phyloP scores from a whole-genome alignment of 1,140 invertebrate genomes.

The Nylanderia fulva region DNA sequence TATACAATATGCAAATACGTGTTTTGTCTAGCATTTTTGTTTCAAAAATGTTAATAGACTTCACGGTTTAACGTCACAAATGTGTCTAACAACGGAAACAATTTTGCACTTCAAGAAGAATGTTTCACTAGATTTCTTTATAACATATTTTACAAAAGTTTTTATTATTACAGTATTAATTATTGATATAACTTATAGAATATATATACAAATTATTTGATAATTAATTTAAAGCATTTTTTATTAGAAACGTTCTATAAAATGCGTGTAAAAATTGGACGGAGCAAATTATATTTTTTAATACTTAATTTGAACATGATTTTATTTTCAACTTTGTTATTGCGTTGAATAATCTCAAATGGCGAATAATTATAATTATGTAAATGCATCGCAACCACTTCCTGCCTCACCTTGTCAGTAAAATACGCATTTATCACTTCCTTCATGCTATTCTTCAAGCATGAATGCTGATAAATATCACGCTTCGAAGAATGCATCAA shows the following conservation, averaged over 20 bases:
- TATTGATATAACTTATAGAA: not conserved
- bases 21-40: constrained; percentile 39
- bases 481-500: not conserved
- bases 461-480: not conserved
- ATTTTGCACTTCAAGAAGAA: not conserved
- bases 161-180: not conserved
- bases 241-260: too few species aligned
- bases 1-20: not conserved
- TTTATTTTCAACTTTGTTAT: not conserved
- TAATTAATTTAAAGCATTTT: too few species aligned
- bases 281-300: not conserved
- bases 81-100: not conserved
- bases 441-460: too few species aligned
- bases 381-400: constrained; percentile 24
- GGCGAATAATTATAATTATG: constrained; percentile 38
- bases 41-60: not conserved
- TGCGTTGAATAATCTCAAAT: not conserved
- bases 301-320: not conserved
- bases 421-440: not conserved
- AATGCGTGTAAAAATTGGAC: not conserved
- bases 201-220: not conserved
- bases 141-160: not conserved
- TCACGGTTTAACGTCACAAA: not conserved
- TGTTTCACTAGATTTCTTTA: not conserved
- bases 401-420: constrained; percentile 19